A percentile compares a stretch with the other conserved stretches of the same genome.
Evolutionary conservation across 2,888 invertebrate species (phyloP).

Genomic region (Orthonychiurus folsomi): DNA sequence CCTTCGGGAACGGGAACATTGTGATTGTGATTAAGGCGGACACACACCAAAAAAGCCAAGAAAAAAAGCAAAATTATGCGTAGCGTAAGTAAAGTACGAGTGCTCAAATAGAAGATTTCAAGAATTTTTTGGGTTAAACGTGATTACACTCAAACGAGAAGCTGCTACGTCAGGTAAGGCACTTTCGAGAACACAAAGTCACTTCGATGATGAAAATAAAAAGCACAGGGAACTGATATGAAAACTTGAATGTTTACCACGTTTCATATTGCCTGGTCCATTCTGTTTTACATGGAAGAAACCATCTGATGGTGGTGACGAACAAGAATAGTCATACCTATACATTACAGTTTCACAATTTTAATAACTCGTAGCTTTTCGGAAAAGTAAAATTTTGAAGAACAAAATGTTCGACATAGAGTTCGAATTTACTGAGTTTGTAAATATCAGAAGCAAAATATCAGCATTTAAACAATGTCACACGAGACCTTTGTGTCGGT

Average conservation of each 20-base stretch:
- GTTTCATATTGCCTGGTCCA: background rate
- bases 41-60: background rate
- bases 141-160: too few species aligned
- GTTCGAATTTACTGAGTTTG: background rate
- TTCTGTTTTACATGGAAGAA: conserved; percentile 53
- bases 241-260: background rate
- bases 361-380: background rate
- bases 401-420: too few species aligned
- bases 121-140: too few species aligned
- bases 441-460: conserved; percentile 3
- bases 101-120: too few species aligned
- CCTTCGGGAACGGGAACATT: conserved; percentile 8
- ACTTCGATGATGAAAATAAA: background rate
- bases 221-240: too few species aligned
- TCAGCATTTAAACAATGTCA: background rate
- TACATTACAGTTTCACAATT: conserved; percentile 7
- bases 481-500: conserved; percentile 30
- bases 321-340: conserved; percentile 38
- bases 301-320: conserved; percentile 63
- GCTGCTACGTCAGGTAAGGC: too few species aligned
- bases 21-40: background rate
- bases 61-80: background rate
- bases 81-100: background rate
- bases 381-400: background rate
- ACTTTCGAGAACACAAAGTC: too few species aligned